Evolutionary conservation across 2,797 vertebrate species (phyloP), one percentile per base, ranked within the genome.

Genomic region (Paguma larvata): DNA sequence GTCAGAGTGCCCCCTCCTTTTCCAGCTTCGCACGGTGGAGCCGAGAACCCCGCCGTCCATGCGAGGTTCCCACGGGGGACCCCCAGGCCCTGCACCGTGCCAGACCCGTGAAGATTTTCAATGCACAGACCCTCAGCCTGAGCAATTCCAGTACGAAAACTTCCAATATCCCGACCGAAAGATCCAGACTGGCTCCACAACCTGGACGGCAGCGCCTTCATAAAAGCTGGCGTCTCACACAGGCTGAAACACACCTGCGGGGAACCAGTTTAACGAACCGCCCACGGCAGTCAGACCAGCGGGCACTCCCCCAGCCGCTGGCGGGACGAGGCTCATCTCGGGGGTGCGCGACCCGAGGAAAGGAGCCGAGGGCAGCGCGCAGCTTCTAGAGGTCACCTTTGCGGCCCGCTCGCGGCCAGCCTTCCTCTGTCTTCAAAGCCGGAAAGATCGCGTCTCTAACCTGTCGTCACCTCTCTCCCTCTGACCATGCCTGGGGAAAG

Each of bases 201-300:
- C 5, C 48, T 21, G 25, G 48, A 41, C 13, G 1, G 2, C 30
- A 0, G 21, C 0, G 2, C 18, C 38, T 62, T 59, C 44, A 14
- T 23, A 12, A 30, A 59, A 34, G 51, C 65, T 34, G 51, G 32
- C 27, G 65, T 51, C 30, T 13, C 38, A 25, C 1, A 0, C 21
- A 27, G 72, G 6, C 78, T 44, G 38, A 59, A 48, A 25, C 0
- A 23, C 10, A 8, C 30, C 41, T 5, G n/a, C 19, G 44, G 44
- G 63, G 67, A 79, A 18, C 1, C 6, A 8, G 6, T 16, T 13
- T 4, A 6, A 34, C 27, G 4, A 30, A 4, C 21, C 9, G n/a
- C 41, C 59, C 4, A 41, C 32, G 41, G 38, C 32, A 10, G 25
- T 53, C 48, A 38, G 21, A 11, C 2, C 9, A 5, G 10, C 1